phyloP scores from a whole-genome alignment of 2,888 invertebrate genomes.

The Ornithoptera priamus region DNA sequence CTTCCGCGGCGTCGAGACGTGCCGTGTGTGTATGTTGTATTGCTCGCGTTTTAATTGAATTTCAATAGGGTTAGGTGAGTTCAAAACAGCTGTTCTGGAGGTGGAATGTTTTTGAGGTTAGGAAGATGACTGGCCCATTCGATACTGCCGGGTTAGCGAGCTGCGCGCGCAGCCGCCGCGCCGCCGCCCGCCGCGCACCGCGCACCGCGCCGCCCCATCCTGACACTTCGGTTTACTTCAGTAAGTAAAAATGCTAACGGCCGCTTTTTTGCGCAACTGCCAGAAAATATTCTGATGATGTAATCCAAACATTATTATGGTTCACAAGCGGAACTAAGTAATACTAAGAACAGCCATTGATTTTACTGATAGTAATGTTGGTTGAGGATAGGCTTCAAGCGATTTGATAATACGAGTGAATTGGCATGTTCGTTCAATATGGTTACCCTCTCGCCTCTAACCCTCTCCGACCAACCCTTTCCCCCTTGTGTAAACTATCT shows the following conservation, averaged over 20 bases:
- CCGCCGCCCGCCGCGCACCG: slow-evolving; percentile 54
- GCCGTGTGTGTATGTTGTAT: slow-evolving; percentile 41
- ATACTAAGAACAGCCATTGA: neutral
- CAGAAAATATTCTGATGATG: slow-evolving; percentile 29
- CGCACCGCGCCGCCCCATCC: slow-evolving; percentile 45
- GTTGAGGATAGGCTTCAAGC: too few relatives aligned
- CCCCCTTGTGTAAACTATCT: neutral
- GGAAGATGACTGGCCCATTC: slow-evolving; percentile 70
- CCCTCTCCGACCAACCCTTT: neutral
- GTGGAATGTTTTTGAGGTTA: slow-evolving; percentile 64
- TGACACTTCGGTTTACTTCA: slow-evolving; percentile 53
- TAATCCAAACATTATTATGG: slow-evolving; percentile 25
- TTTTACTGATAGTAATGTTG: too few relatives aligned
- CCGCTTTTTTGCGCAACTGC: slow-evolving; percentile 15
- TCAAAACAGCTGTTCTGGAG: slow-evolving; percentile 66
- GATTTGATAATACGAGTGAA: too few relatives aligned
- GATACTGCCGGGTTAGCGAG: slow-evolving; percentile 55
- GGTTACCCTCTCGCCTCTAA: neutral
- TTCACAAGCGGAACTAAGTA: slow-evolving; percentile 27
- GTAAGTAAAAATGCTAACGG: slow-evolving; percentile 35
- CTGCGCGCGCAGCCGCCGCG: slow-evolving; percentile 70
- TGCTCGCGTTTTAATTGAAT: slow-evolving; percentile 41
- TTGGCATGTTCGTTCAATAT: neutral
- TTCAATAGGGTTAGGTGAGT: slow-evolving; percentile 36
- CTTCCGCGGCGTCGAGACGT: slow-evolving; percentile 56